Conservation (phyloP, 2,797 vertebrate species). For the Halcyon badia region DNA sequence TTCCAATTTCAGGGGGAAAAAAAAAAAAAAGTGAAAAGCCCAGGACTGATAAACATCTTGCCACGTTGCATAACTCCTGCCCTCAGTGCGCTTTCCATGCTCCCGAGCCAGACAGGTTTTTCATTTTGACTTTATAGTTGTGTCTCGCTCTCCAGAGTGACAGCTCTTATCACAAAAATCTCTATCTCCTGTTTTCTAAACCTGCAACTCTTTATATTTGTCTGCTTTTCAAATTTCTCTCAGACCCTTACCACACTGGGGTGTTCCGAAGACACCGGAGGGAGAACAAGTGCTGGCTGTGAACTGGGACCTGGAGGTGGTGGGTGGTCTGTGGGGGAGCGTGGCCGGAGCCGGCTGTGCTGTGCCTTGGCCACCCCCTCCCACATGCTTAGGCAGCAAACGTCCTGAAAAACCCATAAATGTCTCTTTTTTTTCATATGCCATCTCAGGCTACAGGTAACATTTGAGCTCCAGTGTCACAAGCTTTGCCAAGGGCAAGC, state of each 20-base stretch:
- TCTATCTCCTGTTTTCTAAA: background rate
- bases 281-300: background rate
- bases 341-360: rapidly evolving
- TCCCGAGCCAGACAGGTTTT: background rate
- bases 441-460: background rate
- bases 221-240: background rate
- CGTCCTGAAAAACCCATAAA: background rate
- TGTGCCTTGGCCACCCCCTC: background rate
- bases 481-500: background rate
- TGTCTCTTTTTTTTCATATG: background rate
- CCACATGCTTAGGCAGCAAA: rapidly evolving
- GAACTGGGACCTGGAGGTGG: background rate
- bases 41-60: slow-evolving; percentile 21
- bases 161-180: background rate
- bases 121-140: background rate
- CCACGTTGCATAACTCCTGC: background rate
- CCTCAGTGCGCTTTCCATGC: background rate
- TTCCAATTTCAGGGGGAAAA: background rate
- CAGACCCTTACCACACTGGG: rapidly evolving
- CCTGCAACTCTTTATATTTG: background rate
- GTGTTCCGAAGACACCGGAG: background rate
- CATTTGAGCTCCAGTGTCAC: background rate
- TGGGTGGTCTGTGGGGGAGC: background rate
- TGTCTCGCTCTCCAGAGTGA: background rate
- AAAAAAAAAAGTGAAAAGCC: rapidly evolving